phyloP scores from a whole-genome alignment of 2,797 vertebrate species.

The Lophura swinhoii region DNA sequence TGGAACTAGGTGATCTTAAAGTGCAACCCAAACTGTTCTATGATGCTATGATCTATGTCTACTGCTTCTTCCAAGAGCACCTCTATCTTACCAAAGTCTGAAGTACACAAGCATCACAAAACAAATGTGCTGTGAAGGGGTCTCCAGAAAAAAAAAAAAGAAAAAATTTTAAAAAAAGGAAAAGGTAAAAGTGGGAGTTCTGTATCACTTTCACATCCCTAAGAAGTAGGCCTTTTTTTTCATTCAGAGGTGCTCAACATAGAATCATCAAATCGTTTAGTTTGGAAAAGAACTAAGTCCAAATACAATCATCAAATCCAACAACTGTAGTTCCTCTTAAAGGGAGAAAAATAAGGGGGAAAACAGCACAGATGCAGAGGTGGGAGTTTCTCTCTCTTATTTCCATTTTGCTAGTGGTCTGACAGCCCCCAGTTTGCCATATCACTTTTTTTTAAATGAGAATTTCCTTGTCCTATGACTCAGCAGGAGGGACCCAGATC shows the following conservation, averaged over 20 bases:
- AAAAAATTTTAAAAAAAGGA: neutral
- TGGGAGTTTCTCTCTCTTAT: neutral
- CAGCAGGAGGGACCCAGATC: neutral
- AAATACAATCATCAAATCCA: neutral
- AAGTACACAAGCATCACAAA: no score
- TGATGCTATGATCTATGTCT: neutral
- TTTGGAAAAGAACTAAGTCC: neutral
- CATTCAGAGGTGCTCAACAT: neutral
- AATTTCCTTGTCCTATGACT: neutral
- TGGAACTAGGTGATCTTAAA: no score
- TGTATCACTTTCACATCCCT: neutral
- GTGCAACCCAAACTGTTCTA: no score
- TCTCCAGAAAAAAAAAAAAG: neutral
- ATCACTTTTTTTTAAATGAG: neutral
- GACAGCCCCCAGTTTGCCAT: neutral
- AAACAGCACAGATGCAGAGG: neutral
- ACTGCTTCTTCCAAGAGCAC: neutral
- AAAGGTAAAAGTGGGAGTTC: no score
- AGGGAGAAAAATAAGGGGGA: neutral
- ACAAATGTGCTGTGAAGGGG: neutral
- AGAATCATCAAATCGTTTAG: neutral
- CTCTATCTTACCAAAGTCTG: neutral
- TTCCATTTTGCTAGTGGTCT: neutral
- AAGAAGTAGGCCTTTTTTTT: neutral
- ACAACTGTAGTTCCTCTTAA: neutral